Percentiles rank a stretch among this genome's conserved stretches.
phyloP scores from a whole-genome alignment of 2,888 invertebrate genomes.

The Cephus runcator region DNA sequence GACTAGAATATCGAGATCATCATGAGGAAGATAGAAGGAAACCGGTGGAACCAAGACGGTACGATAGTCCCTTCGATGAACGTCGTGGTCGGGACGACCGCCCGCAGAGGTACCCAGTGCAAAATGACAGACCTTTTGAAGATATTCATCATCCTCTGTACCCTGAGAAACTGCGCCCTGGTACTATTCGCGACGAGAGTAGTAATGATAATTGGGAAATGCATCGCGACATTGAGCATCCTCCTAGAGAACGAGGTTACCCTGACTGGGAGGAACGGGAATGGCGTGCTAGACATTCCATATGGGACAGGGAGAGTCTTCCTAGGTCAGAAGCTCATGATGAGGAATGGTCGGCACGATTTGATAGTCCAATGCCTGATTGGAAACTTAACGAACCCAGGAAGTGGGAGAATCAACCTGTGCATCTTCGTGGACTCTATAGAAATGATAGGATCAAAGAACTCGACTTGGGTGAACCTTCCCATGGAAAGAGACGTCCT shows the following conservation, averaged over 20 bases:
- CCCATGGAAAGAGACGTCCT: constrained; percentile 50
- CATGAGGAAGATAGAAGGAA: constrained; percentile 40
- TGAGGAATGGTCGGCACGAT: constrained; percentile 59
- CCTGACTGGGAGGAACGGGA: constrained; percentile 61
- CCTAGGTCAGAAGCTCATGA: constrained; percentile 60
- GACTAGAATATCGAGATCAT: constrained; percentile 56
- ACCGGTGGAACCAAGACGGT: constrained; percentile 49
- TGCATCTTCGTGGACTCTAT: constrained; percentile 55
- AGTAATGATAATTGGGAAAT: constrained; percentile 59
- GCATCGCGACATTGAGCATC: constrained; percentile 59
- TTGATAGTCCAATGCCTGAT: constrained; percentile 56
- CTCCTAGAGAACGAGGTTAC: constrained; percentile 45
- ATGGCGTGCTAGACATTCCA: constrained; percentile 51
- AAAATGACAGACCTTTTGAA: constrained; percentile 26
- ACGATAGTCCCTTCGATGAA: constrained; percentile 66
- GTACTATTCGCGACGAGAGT: constrained; percentile 52
- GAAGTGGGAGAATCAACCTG: constrained; percentile 60
- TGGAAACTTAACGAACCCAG: constrained; percentile 59
- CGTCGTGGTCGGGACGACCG: constrained; percentile 64
- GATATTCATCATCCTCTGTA: constrained; percentile 34
- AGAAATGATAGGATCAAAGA: constrained; percentile 60
- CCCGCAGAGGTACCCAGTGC: constrained; percentile 25
- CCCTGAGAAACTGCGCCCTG: constrained; percentile 48
- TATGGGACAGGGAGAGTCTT: constrained; percentile 62
- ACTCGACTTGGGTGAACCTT: constrained; percentile 48